A percentile compares a stretch with the other conserved stretches of the same genome.
phyloP scores from a whole-genome alignment of 2,113 vertebrate genomes.

The Porphyrio hochstetteri region DNA sequence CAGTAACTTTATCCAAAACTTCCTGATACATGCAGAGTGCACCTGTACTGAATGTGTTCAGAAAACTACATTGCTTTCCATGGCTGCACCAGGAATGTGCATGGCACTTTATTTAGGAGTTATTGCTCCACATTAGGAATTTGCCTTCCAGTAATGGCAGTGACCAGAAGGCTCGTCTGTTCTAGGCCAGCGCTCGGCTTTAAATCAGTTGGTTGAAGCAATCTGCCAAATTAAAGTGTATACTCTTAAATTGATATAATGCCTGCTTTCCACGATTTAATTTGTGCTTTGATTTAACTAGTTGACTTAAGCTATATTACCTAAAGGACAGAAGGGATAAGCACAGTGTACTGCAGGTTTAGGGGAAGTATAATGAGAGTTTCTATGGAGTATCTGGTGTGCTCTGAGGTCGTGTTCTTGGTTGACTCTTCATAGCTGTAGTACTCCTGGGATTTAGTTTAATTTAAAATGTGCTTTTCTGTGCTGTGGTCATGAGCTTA shows the following conservation, averaged over 20 bases:
- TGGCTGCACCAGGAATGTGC: not conserved
- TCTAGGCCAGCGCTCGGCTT: not conserved
- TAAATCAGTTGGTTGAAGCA: not conserved
- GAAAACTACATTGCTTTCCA: not conserved
- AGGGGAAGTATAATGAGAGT: not conserved
- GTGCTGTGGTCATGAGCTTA: not conserved
- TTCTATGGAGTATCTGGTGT: not conserved
- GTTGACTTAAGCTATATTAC: not conserved
- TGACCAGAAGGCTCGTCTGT: not conserved
- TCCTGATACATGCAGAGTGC: not conserved
- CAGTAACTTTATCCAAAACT: not conserved
- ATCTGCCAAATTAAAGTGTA: not conserved
- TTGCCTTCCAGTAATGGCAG: not conserved
- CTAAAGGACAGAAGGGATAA: not conserved
- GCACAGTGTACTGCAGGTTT: not conserved
- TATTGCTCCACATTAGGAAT: not conserved
- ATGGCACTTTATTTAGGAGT: not conserved
- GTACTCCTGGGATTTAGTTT: not conserved
- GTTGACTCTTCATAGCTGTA: not conserved
- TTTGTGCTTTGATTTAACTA: conserved; percentile 1
- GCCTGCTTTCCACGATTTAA: not conserved
- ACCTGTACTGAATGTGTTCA: not conserved
- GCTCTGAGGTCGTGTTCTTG: not conserved
- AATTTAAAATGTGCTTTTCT: not conserved
- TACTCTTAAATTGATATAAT: not conserved